A percentile compares a stretch with the other conserved stretches of the same genome.
phyloP scores from a whole-genome alignment of 1,140 invertebrate species.

The Ganaspis sp. region DNA sequence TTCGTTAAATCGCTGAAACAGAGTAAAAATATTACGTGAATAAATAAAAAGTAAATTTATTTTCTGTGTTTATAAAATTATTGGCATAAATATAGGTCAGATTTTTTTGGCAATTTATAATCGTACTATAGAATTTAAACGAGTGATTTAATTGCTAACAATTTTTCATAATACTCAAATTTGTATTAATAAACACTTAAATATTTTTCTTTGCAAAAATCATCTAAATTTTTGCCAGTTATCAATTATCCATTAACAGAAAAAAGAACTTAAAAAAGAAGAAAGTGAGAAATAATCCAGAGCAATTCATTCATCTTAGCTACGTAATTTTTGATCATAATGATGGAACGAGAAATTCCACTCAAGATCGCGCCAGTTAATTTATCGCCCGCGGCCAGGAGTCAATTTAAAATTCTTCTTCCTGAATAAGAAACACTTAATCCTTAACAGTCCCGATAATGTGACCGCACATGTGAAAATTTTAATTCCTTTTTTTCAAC shows the following conservation, averaged over 20 bases:
- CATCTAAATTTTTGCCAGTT: too few relatives aligned
- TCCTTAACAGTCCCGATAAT: conserved; percentile 3
- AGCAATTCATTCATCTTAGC: neutral
- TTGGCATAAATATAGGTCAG: too few relatives aligned
- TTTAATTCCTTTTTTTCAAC: conserved; percentile 11
- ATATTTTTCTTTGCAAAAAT: too few relatives aligned
- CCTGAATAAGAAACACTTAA: conserved; percentile 28
- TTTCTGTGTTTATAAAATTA: neutral
- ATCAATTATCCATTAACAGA: neutral
- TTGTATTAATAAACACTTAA: too few relatives aligned
- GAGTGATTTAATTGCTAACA: too few relatives aligned
- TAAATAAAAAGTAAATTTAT: neutral
- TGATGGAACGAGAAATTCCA: conserved; percentile 12
- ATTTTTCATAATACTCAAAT: too few relatives aligned
- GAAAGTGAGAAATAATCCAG: conserved; percentile 11
- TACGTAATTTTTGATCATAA: conserved; percentile 10
- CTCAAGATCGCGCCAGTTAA: conserved; percentile 16
- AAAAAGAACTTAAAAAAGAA: neutral
- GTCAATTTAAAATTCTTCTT: conserved; percentile 23
- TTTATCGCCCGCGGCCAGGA: conserved; percentile 6
- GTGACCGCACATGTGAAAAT: conserved; percentile 2
- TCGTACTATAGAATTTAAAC: too few relatives aligned
- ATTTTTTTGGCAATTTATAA: too few relatives aligned
- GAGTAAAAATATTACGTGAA: too few relatives aligned
- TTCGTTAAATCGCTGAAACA: conserved; percentile 19